Base-by-base conservation (phyloP, 37 sponge, comb jelly and placozoan species). In the Agelas oroides region DNA sequence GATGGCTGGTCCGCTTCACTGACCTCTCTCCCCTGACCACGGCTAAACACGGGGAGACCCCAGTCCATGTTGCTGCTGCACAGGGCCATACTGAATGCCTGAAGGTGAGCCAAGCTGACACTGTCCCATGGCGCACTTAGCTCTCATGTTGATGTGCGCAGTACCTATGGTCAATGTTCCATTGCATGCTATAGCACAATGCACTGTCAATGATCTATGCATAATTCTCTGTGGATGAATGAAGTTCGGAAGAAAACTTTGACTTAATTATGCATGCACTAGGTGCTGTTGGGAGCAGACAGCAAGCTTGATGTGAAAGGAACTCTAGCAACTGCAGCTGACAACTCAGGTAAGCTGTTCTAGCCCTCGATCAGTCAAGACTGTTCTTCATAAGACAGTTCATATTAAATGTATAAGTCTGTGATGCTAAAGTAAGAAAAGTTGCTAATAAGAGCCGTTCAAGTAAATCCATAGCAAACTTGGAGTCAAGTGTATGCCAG, bases 1-100 rank as follows among this genome's bases (percentile, higher is more conserved):
- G 92, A 70, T 92, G 92, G 92, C 37, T 92, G 27, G 14, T 92
- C 20, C 75, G 68, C 25, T 86, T 73, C 80, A 92, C 92, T 14
- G 84, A 86, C 36, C 73, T 92, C 2, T 80, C 79, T 65, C 84
- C 79, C 28, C 0, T 63, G 5, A 54, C 24, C 19, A 21, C 37
- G 28, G 94, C 94, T 5, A 87, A 86, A 53, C 71, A 89, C 39
- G 90, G 90, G 56, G 94, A 94, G 70, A 94, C 94, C 15, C 87
- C 90, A 19, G 66, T 61, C 18, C 94, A 94, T 59, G 94, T 94
- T 35, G 94, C 90, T 20, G 94, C 90, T 41, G 87, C 88, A 32
- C 90, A 80, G 41, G 94, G 94, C 0, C 56, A 89, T 40, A 3
- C 52, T 8, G 84, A 89, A 25, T 55, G 78, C 53, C 78, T 89